phyloP scores from a whole-genome alignment of 2,797 vertebrate species.

The Galagoides demidoff region DNA sequence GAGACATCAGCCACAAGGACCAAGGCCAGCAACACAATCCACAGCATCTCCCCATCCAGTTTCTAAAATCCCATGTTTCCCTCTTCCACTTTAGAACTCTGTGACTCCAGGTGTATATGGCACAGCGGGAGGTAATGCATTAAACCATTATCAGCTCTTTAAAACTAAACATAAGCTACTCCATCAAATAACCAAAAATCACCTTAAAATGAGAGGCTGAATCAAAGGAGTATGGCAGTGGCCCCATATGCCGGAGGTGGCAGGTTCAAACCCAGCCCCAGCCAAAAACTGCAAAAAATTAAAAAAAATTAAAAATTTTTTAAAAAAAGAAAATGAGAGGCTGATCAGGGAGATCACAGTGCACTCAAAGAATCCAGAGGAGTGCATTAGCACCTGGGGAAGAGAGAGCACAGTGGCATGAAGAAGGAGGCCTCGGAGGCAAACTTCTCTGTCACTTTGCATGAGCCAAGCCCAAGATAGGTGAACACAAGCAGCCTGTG shows the following conservation, averaged over 20 bases:
- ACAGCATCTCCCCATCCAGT: not conserved
- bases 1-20: not conserved
- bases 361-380: not conserved
- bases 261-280: no score
- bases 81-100: not conserved
- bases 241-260: no score
- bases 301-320: no score
- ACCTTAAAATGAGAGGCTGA: not conserved
- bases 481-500: not conserved
- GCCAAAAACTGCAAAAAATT: no score
- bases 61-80: not conserved
- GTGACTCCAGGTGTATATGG: not conserved
- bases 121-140: not conserved
- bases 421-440: not conserved
- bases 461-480: not conserved
- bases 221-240: no score
- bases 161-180: not conserved
- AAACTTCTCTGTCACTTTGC: not conserved
- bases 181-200: not conserved
- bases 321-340: not conserved
- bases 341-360: not conserved
- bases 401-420: not conserved
- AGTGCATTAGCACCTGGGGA: accelerated
- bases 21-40: not conserved
- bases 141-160: not conserved